Evolutionary conservation across 2,888 invertebrate species (phyloP), one percentile per base, ranked within the genome.

Genomic region (Aporophyla nigra): DNA sequence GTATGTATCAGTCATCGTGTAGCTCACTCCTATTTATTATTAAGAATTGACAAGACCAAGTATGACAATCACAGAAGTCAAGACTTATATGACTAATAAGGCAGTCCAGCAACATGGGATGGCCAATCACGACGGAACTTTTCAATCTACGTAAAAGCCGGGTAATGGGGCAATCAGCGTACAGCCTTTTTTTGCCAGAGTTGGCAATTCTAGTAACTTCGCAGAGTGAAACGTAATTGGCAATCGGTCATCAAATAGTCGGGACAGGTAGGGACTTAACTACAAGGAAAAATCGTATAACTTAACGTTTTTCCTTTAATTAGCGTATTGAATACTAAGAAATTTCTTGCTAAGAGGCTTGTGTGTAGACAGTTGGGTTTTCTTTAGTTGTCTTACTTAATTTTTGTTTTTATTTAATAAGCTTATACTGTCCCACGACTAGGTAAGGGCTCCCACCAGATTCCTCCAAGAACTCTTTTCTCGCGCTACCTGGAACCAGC

Each of bases 271-370:
- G 40, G 33, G 33, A 33, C 19, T 59, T 43, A 63, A 21, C 62
- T 58, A 33, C 33, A 73, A 62, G 74, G 67, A 67, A 82, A 82
- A 78, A 21, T 14, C 10, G 10, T 12, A n/a, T 24, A 51, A 33
- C 53, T 27, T 40, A 53, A 40, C 12, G n/a, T 46, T 78, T 79
- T 84, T 75, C 54, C 65, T 66, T 54, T 71, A 71, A 83, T 58
- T 75, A 75, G 19, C 14, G n/a, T 62, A 43, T 80, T 19, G 16
- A 69, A 71, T 73, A 43, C 65, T 70, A 2, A 61, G 58, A 59
- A 80, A 72, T 53, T 65, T 3, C 40, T 5, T 43, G 49, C 33
- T 33, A 33, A 33, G 3, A 33, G 1, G 33, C 33, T 33, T 33
- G 33, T 33, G 33, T 33, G 3, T 51, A 49, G 3, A 12, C 5